Conservation (phyloP, 2,797 vertebrate genomes). For the Bucorvus abyssinicus region DNA sequence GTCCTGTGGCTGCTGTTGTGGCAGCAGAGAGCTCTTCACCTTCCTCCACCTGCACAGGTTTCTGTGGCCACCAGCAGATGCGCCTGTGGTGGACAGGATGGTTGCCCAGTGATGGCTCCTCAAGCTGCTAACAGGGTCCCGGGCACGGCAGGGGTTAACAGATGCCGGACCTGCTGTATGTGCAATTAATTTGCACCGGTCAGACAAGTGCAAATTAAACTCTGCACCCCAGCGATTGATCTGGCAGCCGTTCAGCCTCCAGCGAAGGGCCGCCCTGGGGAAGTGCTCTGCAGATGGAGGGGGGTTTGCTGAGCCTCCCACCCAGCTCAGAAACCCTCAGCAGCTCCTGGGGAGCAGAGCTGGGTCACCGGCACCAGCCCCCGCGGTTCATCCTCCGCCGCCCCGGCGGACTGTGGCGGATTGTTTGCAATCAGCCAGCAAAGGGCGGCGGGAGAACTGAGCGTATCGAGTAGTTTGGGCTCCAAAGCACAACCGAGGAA, state of each 20-base stretch:
- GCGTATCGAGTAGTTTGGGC: background rate
- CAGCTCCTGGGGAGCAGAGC: background rate
- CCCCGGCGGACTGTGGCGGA: background rate
- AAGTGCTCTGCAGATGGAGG: background rate
- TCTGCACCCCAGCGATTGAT: background rate
- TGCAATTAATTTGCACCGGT: background rate
- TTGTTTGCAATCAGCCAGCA: background rate
- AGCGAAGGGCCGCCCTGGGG: background rate
- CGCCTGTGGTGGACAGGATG: accelerated
- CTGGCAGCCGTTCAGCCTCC: background rate
- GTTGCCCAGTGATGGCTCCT: background rate
- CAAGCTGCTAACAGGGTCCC: background rate
- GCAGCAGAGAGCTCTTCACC: background rate
- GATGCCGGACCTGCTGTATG: accelerated
- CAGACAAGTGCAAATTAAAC: background rate
- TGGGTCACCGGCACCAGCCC: background rate
- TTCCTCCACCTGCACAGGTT: no score
- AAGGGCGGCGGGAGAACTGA: background rate
- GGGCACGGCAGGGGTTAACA: background rate
- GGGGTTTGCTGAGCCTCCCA: background rate
- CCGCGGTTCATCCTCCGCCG: background rate
- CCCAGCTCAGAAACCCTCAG: background rate
- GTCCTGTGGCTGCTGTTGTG: no score
- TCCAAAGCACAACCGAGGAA: background rate
- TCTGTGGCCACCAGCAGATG: background rate